Percentiles rank a stretch among this genome's conserved stretches.
phyloP scores from a whole-genome alignment of 2,113 vertebrate genomes.

The Picathartes gymnocephalus region DNA sequence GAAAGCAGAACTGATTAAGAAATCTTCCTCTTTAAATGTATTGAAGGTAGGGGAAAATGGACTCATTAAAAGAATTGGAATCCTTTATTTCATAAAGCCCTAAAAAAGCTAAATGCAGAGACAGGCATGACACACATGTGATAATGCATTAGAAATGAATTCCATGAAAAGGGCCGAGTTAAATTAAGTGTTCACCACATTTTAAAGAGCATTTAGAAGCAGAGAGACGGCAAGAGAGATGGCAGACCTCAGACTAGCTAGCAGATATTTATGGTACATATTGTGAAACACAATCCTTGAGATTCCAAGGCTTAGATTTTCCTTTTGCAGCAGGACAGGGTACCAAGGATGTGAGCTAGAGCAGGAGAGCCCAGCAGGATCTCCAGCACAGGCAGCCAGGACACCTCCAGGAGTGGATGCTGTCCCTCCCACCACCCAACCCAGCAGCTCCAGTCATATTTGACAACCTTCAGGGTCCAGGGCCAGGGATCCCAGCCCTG shows the following conservation, averaged over 20 bases:
- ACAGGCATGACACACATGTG: not conserved
- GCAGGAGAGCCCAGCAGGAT: not conserved
- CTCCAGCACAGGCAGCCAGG: not conserved
- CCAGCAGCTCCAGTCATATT: not conserved
- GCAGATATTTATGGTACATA: not conserved
- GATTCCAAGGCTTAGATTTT: not conserved
- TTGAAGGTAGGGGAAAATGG: not conserved
- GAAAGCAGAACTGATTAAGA: not conserved
- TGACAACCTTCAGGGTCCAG: not conserved
- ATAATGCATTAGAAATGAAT: not conserved
- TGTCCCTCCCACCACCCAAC: not conserved
- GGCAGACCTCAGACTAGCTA: not conserved
- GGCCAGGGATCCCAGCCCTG: not conserved
- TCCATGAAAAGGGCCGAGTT: not conserved
- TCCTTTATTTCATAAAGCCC: not conserved
- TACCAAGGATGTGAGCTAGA: not conserved
- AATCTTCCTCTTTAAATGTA: not conserved
- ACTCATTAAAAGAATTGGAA: not conserved
- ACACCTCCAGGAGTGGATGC: not conserved
- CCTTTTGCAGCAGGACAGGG: not conserved
- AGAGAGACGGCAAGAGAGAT: not conserved
- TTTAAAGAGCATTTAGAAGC: not conserved
- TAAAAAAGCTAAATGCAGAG: not conserved
- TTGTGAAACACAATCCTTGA: not conserved
- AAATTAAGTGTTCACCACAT: not conserved